Evolutionary conservation across 2,888 invertebrate genomes (phyloP).

Genomic region (Heliconius erato): DNA sequence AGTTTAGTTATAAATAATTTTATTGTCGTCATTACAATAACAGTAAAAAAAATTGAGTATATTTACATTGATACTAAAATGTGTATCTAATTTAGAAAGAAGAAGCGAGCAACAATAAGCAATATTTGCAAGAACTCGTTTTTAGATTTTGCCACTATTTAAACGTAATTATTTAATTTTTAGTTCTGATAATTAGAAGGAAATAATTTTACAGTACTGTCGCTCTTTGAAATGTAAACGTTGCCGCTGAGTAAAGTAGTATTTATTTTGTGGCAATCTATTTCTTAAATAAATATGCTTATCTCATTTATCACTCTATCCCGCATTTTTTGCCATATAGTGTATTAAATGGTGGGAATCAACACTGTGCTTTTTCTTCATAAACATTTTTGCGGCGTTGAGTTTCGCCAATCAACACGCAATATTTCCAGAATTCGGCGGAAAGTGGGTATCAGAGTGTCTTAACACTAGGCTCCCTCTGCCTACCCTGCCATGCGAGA

Average conservation of each 20-base stretch:
- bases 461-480: too few species aligned
- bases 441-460: too few species aligned
- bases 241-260: neutral
- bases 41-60: neutral
- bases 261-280: neutral
- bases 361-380: neutral
- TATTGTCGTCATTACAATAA: neutral
- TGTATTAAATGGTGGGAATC: neutral
- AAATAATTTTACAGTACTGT: neutral
- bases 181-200: neutral
- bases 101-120: too few species aligned
- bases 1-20: neutral
- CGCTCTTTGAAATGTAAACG: neutral
- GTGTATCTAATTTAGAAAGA: neutral
- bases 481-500: too few species aligned
- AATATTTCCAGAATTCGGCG: too few species aligned
- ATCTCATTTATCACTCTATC: neutral
- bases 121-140: neutral
- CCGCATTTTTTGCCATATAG: neutral
- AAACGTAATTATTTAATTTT: neutral
- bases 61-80: neutral
- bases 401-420: too few species aligned
- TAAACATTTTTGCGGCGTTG: too few species aligned
- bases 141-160: too few species aligned
- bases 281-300: neutral